Percentiles rank a stretch among this genome's conserved stretches.
Conservation (phyloP, 2,113 vertebrate genomes). For the Sylvietta virens region DNA sequence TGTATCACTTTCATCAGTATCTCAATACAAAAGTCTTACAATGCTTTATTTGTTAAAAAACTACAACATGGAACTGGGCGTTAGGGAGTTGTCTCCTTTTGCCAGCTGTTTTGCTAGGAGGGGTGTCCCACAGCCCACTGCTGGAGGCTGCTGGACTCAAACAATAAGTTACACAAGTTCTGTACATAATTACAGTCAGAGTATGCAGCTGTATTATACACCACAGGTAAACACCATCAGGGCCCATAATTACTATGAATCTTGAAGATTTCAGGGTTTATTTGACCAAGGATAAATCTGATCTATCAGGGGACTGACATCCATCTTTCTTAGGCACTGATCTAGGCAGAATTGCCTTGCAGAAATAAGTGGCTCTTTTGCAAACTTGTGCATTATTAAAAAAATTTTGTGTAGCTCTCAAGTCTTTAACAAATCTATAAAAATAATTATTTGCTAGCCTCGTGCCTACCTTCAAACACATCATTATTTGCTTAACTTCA, state of each 20-base stretch:
- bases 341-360: slow-evolving; percentile 5
- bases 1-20: slow-evolving; percentile 49
- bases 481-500: slow-evolving; percentile 24
- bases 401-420: neutral
- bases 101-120: slow-evolving; percentile 12
- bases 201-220: neutral
- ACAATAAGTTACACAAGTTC: slow-evolving; percentile 82
- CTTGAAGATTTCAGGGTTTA: neutral
- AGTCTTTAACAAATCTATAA: slow-evolving; percentile 61
- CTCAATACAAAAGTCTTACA: slow-evolving; percentile 73
- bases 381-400: neutral
- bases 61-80: slow-evolving; percentile 57
- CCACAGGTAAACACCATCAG: neutral
- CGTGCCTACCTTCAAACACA: slow-evolving; percentile 1
- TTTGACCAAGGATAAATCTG: neutral
- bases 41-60: slow-evolving; percentile 66
- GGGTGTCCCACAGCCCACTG: neutral
- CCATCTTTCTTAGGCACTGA: slow-evolving; percentile 55
- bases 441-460: slow-evolving; percentile 67
- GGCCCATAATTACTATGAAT: neutral
- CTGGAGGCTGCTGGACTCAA: neutral
- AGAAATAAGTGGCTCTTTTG: slow-evolving; percentile 24
- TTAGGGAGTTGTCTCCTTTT: slow-evolving; percentile 58
- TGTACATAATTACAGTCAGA: slow-evolving; percentile 85
- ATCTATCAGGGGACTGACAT: neutral